Evolutionary conservation across 2,113 vertebrate species (phyloP).

Genomic region (Pseudopipra pipra): DNA sequence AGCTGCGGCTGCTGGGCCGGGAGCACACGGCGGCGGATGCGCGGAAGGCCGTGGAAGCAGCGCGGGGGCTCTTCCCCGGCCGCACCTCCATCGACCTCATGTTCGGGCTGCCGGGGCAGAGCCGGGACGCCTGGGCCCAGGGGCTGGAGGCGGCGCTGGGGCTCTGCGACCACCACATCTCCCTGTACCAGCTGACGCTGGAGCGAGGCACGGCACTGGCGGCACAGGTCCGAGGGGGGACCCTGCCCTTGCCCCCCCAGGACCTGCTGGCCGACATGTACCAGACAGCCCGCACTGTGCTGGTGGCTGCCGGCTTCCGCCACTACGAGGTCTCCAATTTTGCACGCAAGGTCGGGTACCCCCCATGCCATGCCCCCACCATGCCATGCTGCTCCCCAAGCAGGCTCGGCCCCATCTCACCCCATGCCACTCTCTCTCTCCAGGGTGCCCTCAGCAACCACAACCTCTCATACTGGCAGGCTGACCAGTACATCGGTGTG

Average conservation of each 20-base stretch:
- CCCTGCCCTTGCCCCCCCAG: conserved; percentile 61
- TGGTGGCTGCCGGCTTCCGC: conserved; percentile 77
- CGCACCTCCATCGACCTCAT: conserved; percentile 87
- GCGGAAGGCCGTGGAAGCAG: conserved; percentile 75
- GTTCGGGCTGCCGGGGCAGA: conserved; percentile 88
- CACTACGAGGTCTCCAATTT: conserved; percentile 97
- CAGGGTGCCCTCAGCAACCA: conserved; percentile 87
- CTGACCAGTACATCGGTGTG: conserved; percentile 86
- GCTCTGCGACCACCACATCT: conserved; percentile 86
- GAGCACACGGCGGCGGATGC: conserved; percentile 83
- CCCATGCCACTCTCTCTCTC: not conserved
- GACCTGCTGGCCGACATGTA: conserved; percentile 88
- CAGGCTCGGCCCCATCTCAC: not conserved
- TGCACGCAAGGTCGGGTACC: conserved; percentile 81
- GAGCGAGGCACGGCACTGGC: conserved; percentile 88
- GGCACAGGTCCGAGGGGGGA: conserved; percentile 71
- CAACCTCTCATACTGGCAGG: conserved; percentile 90
- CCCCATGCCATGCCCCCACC: rapidly evolving
- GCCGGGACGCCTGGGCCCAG: conserved; percentile 71
- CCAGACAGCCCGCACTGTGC: conserved; percentile 64
- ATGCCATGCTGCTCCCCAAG: too few species aligned
- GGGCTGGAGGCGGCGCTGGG: conserved; percentile 74
- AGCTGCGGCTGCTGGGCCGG: conserved; percentile 83
- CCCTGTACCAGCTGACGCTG: conserved; percentile 92
- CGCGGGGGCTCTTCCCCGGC: conserved; percentile 79